Conservation (phyloP, 2,888 invertebrate genomes). For the Capitulum mitella region DNA sequence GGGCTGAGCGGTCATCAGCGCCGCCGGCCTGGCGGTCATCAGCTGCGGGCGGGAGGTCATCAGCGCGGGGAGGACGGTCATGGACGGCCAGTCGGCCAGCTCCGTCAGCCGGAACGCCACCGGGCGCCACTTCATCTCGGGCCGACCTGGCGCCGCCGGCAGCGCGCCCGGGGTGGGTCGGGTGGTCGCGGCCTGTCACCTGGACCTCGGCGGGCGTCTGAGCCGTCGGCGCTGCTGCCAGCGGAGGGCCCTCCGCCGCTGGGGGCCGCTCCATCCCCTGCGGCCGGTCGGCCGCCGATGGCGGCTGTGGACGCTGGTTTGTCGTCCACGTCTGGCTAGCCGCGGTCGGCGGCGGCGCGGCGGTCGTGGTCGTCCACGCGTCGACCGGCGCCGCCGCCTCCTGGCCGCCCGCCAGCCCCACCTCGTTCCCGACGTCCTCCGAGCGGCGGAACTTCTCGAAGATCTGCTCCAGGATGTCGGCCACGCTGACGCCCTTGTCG, state of each 20-base stretch:
- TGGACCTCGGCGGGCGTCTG: too few species aligned
- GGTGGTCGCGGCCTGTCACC: too few species aligned
- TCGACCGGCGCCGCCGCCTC: neutral
- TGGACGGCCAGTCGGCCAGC: neutral
- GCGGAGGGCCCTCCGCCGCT: too few species aligned
- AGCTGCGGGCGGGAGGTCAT: neutral
- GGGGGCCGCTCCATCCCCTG: too few species aligned
- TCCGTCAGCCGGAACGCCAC: neutral
- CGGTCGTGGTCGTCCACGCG: neutral
- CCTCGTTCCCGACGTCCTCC: neutral
- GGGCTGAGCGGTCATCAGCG: neutral
- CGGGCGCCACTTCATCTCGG: neutral
- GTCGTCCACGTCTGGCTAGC: too few species aligned
- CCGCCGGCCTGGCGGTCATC: neutral
- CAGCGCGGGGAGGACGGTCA: neutral
- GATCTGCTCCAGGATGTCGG: conserved; percentile 38
- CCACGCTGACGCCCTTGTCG: conserved; percentile 37
- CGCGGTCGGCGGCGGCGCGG: neutral
- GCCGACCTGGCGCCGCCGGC: neutral
- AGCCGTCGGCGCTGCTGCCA: too few species aligned
- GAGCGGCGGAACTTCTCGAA: conserved; percentile 29
- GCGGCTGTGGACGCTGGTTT: too few species aligned
- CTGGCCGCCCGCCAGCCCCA: neutral
- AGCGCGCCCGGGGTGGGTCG: too few species aligned
- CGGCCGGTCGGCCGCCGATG: too few species aligned